Evolutionary conservation across 2,888 invertebrate species (phyloP).

Genomic region (Charanyca ferruginea): DNA sequence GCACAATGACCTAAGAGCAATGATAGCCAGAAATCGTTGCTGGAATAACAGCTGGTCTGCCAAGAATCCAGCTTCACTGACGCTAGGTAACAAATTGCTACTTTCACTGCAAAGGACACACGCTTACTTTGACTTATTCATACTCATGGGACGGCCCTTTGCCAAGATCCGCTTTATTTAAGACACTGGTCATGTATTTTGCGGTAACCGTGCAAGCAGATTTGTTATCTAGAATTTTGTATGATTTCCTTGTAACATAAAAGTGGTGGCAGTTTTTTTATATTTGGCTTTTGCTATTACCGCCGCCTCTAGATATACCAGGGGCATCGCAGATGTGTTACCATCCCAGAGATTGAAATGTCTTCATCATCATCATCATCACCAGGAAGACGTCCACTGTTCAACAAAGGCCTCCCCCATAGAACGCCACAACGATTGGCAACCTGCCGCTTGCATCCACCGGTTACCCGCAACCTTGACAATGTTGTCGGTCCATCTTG

Average conservation of each 20-base stretch:
- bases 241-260: background rate
- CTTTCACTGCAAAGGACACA: constrained; percentile 41
- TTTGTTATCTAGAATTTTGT: constrained; percentile 28
- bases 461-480: too few relatives aligned
- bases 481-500: too few relatives aligned
- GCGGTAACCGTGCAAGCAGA: constrained; percentile 29
- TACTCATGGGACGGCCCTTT: constrained; percentile 21
- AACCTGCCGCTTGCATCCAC: too few relatives aligned
- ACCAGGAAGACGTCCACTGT: too few relatives aligned
- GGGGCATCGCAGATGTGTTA: too few relatives aligned
- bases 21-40: constrained; percentile 45
- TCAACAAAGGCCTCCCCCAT: too few relatives aligned
- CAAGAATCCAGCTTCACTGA: constrained; percentile 41
- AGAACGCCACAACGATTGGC: too few relatives aligned
- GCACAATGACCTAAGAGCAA: constrained; percentile 52
- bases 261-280: too few relatives aligned
- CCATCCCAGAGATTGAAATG: too few relatives aligned
- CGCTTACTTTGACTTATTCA: constrained; percentile 36
- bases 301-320: too few relatives aligned
- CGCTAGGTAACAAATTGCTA: constrained; percentile 22
- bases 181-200: constrained; percentile 35
- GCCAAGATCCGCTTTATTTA: constrained; percentile 48
- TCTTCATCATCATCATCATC: too few relatives aligned
- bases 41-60: constrained; percentile 40
- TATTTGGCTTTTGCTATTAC: background rate